Base-by-base conservation (phyloP, 2,888 invertebrate species). In the Chrysolina oricalcia region DNA sequence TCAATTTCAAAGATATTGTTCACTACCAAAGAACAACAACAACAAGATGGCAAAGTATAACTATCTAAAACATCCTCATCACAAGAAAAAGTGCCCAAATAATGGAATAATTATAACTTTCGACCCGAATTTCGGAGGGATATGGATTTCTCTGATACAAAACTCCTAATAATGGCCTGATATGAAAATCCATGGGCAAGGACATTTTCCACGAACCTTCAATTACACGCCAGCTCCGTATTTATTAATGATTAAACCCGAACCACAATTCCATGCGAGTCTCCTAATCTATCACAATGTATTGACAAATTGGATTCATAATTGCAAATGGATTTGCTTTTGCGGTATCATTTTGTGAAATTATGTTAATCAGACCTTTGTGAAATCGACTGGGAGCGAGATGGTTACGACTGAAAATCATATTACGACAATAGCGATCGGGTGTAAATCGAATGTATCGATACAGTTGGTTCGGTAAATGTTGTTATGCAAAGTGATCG, bases 261-360 rank as follows among this genome's bases (percentile, higher is more conserved):
- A 59, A 13, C 59, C 23, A 59, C 13, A 17, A 15, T 6, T 59
- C 6, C 15, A 35, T 9, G 15, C 59, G 13, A 59, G n/a, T 35
- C 15, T n/a, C 9, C 23, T 56, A 13, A 56, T 59, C n/a, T 27
- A 11, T 59, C 59, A 59, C 1, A 35, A 27, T 13, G 35, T 35
- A 8, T 27, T 59, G 59, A 27, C 59, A 59, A 59, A 59, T 35
- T 59, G 59, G 35, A 59, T 35, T 59, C 35, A 65, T 66, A 66
- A 59, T 46, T 66, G 66, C 23, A 59, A 66, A 62, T 40, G 35
- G 53, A 21, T 53, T 65, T 56, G 65, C 66, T 56, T 21, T 43
- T 41, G 69, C 40, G 15, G 69, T 53, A 21, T 59, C n/a, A 35
- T 6, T n/a, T n/a, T 23, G 27, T 59, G n/a, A 35, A 59, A 27